A percentile compares a stretch with the other conserved stretches of the same genome.
Evolutionary conservation across 1,140 invertebrate species (phyloP).

Genomic region (Forficula auricularia): DNA sequence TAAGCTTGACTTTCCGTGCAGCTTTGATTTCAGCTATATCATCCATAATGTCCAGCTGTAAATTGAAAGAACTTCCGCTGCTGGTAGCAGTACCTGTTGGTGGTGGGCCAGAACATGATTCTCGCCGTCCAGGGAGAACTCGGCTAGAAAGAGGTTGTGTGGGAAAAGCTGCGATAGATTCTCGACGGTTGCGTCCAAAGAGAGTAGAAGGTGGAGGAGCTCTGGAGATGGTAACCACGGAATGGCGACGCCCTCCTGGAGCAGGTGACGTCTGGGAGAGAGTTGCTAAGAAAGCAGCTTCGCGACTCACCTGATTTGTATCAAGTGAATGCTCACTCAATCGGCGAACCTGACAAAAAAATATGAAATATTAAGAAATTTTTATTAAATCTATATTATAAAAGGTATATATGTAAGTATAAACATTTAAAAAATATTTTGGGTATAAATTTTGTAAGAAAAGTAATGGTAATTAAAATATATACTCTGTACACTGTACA

Average conservation of each 20-base stretch:
- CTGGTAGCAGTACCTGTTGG: conserved; percentile 20
- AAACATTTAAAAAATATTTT: too few species aligned
- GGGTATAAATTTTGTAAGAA: too few species aligned
- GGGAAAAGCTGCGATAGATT: conserved; percentile 60
- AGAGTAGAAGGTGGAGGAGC: conserved; percentile 41
- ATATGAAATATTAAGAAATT: too few species aligned
- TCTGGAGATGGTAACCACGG: conserved; percentile 64
- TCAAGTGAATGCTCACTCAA: conserved; percentile 41
- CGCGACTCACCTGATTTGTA: conserved; percentile 22
- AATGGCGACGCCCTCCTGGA: conserved; percentile 56
- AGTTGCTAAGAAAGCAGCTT: conserved; percentile 62
- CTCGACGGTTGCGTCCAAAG: conserved; percentile 54
- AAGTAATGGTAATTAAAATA: too few species aligned
- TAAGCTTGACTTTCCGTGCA: conserved; percentile 48
- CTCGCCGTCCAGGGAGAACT: conserved; percentile 28
- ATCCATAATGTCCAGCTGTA: conserved; percentile 72
- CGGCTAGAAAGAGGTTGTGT: conserved; percentile 19
- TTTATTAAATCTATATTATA: too few species aligned
- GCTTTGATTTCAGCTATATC: conserved; percentile 56
- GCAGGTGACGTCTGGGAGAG: conserved; percentile 49
- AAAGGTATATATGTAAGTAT: too few species aligned
- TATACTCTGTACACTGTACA: too few species aligned
- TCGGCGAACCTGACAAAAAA: conserved; percentile 52
- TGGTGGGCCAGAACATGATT: conserved; percentile 25
- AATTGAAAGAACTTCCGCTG: conserved; percentile 56